Conservation (phyloP, 2,113 vertebrate genomes). For the Perca flavescens region DNA sequence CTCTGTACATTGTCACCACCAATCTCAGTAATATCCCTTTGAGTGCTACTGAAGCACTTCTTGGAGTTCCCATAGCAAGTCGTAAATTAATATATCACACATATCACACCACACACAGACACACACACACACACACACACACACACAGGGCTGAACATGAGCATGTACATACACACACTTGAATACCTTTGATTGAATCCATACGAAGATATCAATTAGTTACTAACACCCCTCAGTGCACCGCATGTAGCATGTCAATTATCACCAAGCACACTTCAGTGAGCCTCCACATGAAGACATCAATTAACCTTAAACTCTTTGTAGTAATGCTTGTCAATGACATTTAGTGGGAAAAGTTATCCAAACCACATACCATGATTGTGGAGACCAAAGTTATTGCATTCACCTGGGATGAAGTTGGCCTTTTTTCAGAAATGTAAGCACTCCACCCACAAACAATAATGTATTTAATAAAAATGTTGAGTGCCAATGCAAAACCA, state of each 20-base stretch:
- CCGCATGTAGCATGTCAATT: conserved; percentile 28
- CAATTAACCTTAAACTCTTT: conserved; percentile 30
- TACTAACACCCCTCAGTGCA: conserved; percentile 35
- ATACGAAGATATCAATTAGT: conserved; percentile 42
- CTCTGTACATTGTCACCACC: conserved; percentile 2
- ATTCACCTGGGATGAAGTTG: neutral
- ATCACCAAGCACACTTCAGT: conserved; percentile 26
- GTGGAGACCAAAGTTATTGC: neutral
- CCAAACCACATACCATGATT: neutral
- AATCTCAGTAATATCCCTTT: conserved; percentile 36
- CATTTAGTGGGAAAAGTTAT: conserved; percentile 9
- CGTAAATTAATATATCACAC: conserved; percentile 40
- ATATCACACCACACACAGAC: neutral
- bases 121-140: conserved; percentile 9
- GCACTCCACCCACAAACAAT: neutral
- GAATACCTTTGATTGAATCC: conserved; percentile 17
- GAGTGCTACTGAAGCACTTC: conserved; percentile 16
- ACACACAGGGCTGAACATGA: neutral
- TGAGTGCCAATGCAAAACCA: neutral
- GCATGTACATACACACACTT: neutral
- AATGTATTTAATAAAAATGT: neutral
- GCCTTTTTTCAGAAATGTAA: neutral
- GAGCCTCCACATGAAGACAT: conserved; percentile 36
- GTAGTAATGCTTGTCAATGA: conserved; percentile 39
- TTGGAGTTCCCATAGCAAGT: conserved; percentile 17